A percentile compares a stretch with the other conserved stretches of the same genome.
phyloP scores from a whole-genome alignment of 1,140 invertebrate genomes.

The Hylaeus anthracinus region DNA sequence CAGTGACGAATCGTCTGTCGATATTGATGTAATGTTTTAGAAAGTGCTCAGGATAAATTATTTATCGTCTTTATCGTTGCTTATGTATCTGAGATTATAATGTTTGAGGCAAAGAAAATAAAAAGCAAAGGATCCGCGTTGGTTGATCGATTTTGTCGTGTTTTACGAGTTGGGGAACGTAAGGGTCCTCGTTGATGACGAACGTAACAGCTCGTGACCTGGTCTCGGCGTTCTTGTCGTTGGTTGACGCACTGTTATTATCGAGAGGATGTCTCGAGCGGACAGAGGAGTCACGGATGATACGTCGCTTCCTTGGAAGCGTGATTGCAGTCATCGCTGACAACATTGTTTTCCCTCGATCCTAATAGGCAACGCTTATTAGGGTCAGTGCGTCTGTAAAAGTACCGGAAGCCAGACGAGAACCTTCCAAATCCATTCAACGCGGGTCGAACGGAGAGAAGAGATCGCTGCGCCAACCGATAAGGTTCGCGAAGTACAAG shows the following conservation, averaged over 20 bases:
- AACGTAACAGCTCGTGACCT: no score
- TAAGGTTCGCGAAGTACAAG: conserved; percentile 26
- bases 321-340: conserved; percentile 15
- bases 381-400: conserved; percentile 66
- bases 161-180: no score
- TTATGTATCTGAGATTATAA: no score
- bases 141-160: no score
- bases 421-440: conserved; percentile 51
- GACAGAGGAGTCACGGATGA: conserved; percentile 34
- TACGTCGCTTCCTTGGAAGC: conserved; percentile 41
- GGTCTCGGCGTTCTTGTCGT: background rate
- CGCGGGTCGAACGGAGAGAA: conserved; percentile 39
- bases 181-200: no score
- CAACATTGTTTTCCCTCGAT: conserved; percentile 43
- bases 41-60: no score
- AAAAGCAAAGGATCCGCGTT: no score
- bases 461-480: conserved; percentile 15
- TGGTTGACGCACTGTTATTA: background rate
- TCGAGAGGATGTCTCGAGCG: background rate
- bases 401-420: conserved; percentile 58
- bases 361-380: conserved; percentile 54
- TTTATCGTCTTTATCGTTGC: no score
- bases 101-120: no score
- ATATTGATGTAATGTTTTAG: no score
- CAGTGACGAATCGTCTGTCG: no score